Evolutionary conservation across 1,140 invertebrate species (phyloP).

Genomic region (Papilio helenus): DNA sequence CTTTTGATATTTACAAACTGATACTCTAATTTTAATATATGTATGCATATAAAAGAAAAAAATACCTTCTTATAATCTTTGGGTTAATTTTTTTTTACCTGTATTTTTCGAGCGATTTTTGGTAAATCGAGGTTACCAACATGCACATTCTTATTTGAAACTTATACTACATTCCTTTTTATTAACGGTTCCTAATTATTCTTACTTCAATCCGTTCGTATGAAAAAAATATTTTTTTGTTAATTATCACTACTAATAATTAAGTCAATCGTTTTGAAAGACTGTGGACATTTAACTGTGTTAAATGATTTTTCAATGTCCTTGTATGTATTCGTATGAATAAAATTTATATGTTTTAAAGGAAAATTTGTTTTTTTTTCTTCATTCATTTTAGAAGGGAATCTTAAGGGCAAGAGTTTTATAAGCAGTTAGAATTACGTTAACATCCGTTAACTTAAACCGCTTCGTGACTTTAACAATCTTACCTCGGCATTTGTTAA

Average conservation of each 20-base stretch:
- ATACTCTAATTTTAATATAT: too few relatives aligned
- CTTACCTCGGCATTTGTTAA: slow-evolving; percentile 27
- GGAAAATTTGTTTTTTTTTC: not conserved
- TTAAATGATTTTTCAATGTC: not conserved
- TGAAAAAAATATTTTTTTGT: not conserved
- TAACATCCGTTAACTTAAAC: slow-evolving; percentile 29
- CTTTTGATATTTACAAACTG: too few relatives aligned
- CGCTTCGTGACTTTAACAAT: slow-evolving; percentile 18
- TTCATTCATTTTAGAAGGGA: too few relatives aligned
- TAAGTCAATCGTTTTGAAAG: slow-evolving; percentile 1
- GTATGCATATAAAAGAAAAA: too few relatives aligned
- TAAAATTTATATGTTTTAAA: slow-evolving; percentile 7
- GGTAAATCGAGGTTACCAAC: too few relatives aligned
- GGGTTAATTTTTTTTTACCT: too few relatives aligned
- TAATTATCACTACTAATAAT: not conserved
- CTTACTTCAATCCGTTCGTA: not conserved
- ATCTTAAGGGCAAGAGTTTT: not conserved
- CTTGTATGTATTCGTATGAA: not conserved
- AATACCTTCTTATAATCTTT: too few relatives aligned
- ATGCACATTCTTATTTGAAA: not conserved
- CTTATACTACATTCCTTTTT: slow-evolving; percentile 12
- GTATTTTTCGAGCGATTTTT: not conserved
- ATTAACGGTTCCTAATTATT: slow-evolving; percentile 18
- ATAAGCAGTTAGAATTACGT: slow-evolving; percentile 3
- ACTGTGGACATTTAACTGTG: not conserved